Conservation (phyloP, 2,113 vertebrate species). For the Ranitomeya variabilis region DNA sequence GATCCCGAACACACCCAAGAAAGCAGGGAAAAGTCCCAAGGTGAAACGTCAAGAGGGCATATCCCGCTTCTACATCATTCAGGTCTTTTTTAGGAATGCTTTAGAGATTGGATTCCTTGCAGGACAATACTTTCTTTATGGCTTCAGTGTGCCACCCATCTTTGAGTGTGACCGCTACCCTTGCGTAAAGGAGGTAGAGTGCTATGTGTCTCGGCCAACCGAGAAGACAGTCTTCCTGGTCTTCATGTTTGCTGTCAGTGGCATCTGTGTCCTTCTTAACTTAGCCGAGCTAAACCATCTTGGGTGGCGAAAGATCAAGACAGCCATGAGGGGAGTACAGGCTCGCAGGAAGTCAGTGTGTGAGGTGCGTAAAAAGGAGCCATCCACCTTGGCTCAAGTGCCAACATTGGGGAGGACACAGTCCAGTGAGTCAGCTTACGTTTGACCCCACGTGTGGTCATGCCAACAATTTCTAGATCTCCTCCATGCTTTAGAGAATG, state of each 20-base stretch:
- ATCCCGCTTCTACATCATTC: conserved; percentile 87
- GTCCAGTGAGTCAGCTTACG: conserved; percentile 85
- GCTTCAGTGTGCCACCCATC: conserved; percentile 82
- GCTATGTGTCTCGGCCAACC: conserved; percentile 86
- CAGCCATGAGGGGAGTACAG: conserved; percentile 79
- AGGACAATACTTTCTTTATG: conserved; percentile 87
- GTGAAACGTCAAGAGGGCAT: conserved; percentile 80
- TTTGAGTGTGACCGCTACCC: conserved; percentile 87
- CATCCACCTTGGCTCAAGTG: conserved; percentile 72
- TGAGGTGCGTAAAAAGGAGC: conserved; percentile 79
- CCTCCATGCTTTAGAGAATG: conserved; percentile 32
- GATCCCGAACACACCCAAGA: conserved; percentile 72
- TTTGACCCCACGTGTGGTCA: conserved; percentile 66
- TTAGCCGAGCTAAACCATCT: conserved; percentile 89
- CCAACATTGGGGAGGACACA: conserved; percentile 82
- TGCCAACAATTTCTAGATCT: conserved; percentile 10
- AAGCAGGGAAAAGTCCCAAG: conserved; percentile 73
- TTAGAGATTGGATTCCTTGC: conserved; percentile 86
- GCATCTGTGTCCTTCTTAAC: conserved; percentile 88
- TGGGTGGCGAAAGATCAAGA: conserved; percentile 86
- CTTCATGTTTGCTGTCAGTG: conserved; percentile 92
- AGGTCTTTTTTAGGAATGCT: conserved; percentile 88
- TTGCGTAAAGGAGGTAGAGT: conserved; percentile 87
- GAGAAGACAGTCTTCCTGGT: conserved; percentile 88
- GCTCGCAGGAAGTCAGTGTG: conserved; percentile 81